A percentile compares a stretch with the other conserved stretches of the same genome.
phyloP scores from a whole-genome alignment of 2,888 invertebrate genomes.

The Noctua janthe region DNA sequence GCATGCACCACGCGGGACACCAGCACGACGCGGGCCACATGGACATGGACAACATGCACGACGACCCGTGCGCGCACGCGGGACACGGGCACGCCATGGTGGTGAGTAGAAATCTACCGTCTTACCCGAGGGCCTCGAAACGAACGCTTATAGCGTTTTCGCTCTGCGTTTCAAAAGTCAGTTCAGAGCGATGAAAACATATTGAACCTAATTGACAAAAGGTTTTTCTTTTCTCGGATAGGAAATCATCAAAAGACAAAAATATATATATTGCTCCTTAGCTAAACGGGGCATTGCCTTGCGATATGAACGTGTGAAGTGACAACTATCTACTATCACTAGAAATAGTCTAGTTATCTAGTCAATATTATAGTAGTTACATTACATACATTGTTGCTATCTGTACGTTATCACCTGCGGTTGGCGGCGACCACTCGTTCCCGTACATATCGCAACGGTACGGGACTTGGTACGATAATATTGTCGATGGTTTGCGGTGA shows the following conservation, averaged over 20 bases:
- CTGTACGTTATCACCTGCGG: conserved; percentile 53
- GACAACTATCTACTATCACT: conserved; percentile 1
- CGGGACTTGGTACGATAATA: conserved; percentile 23
- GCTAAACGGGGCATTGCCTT: no score
- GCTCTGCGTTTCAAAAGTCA: not conserved
- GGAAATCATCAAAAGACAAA: no score
- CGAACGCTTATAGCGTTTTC: not conserved
- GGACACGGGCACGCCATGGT: conserved; percentile 81
- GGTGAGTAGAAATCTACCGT: conserved; percentile 60
- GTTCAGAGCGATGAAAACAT: not conserved
- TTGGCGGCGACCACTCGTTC: conserved; percentile 35
- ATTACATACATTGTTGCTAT: conserved; percentile 30
- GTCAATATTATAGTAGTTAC: not conserved
- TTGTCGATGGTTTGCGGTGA: conserved; percentile 39
- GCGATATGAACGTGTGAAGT: no score
- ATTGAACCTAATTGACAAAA: not conserved
- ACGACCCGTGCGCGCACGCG: conserved; percentile 65
- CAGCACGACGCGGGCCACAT: conserved; percentile 34
- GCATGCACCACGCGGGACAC: conserved; percentile 59
- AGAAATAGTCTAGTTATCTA: not conserved
- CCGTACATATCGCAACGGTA: conserved; percentile 21
- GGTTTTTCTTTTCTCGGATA: no score
- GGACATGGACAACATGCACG: conserved; percentile 49
- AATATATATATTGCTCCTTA: no score
- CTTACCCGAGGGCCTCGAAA: not conserved